phyloP scores from a whole-genome alignment of 1,140 invertebrate species.

The Aporrectodea caliginosa region DNA sequence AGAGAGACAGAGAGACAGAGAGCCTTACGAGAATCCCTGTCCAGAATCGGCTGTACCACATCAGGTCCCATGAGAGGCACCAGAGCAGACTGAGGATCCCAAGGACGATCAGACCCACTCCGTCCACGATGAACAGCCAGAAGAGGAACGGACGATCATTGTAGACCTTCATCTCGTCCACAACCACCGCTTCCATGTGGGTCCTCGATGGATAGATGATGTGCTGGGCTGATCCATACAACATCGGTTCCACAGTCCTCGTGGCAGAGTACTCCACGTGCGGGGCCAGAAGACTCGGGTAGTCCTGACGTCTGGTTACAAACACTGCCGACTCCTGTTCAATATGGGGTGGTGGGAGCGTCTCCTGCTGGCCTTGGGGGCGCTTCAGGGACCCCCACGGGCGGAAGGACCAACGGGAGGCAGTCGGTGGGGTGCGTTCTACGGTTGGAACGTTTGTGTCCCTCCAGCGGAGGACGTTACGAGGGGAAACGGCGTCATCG shows the following conservation, averaged over 20 bases:
- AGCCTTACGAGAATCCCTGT: not conserved
- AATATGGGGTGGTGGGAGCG: no score
- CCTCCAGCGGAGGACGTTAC: not conserved
- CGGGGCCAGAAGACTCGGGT: no score
- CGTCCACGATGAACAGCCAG: not conserved
- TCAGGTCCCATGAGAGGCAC: not conserved
- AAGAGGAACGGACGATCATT: not conserved
- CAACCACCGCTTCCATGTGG: not conserved
- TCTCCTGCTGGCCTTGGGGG: no score
- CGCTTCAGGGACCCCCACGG: not conserved
- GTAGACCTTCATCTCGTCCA: conserved; percentile 16
- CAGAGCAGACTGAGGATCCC: conserved; percentile 12
- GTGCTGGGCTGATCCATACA: not conserved
- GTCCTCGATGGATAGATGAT: not conserved
- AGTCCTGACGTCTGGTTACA: no score
- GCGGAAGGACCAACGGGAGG: not conserved
- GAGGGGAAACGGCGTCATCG: no score
- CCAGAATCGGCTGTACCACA: conserved; percentile 10
- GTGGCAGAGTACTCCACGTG: no score
- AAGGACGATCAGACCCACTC: conserved; percentile 8
- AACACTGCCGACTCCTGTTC: no score
- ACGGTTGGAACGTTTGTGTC: not conserved
- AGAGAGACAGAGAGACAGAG: no score
- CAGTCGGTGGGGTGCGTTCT: no score
- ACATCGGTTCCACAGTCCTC: not conserved